Evolutionary conservation across 2,113 vertebrate species (phyloP), one percentile per base, ranked within the genome.

Genomic region (Ceuthmochares aereus): DNA sequence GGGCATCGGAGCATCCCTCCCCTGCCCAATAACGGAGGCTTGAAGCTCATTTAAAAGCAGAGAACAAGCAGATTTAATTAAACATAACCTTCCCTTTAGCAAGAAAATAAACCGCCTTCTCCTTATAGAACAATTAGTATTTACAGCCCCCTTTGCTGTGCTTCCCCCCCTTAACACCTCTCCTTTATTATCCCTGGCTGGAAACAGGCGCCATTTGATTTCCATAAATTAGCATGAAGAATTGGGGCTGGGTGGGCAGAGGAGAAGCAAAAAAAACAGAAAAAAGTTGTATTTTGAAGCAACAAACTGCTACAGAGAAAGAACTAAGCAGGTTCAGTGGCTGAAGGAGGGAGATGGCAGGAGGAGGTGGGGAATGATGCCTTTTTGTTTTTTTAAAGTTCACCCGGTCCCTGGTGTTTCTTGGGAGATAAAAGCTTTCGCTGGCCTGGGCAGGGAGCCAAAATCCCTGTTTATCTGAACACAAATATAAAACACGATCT

Each of bases 1-100:
- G 9, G 6, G 5, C 36, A 2, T 18, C 0, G 6, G 36, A 62
- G 14, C 49, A 25, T 36, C 59, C 25, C 49, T n/a, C 47, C 54
- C 18, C 54, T 4, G 4, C 63, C 29, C 32, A 2, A 29, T 14
- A 51, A 14, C 5, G 1, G 47, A 59, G 62, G 20, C 89, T 52
- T 10, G 0, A n/a, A 52, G 82, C 95, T 97, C 95, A 34, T 97
- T 96, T 73, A 62, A 84, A 93, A 86, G 64, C 37, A 4, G 42
- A 75, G 79, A 96, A 84, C 29, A 74, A 84, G 87, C 94, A 34
- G 80, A 97, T 97, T 96, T 97, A 97, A 98, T 98, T 98, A 97
- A 97, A 97, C 54, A 45, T 54, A 85, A 97, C 94, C 89, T 97
- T 91, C 94, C 96, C 87, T 92, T 84, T 51, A 75, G 91, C 92